Evolutionary conservation across 2,113 vertebrate species (phyloP).

Genomic region (Phrynosoma blainvillii): DNA sequence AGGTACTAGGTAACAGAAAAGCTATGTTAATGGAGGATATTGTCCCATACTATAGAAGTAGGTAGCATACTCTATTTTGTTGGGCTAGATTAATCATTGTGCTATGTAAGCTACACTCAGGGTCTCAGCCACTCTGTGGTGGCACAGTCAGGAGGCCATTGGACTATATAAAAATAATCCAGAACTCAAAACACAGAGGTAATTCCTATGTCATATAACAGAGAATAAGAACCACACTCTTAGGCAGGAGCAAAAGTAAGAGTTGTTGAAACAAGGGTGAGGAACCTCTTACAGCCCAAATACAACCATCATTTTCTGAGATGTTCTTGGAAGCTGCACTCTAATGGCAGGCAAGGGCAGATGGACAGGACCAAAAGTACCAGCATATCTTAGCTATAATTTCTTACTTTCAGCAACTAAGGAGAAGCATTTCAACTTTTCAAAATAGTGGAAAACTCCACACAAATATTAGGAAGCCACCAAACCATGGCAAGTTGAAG

Average conservation of each 20-base stretch:
- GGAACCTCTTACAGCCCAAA: no score
- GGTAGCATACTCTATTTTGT: not conserved
- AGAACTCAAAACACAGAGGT: not conserved
- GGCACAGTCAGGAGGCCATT: not conserved
- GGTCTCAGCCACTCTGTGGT: not conserved
- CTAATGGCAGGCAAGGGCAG: no score
- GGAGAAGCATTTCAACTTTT: no score
- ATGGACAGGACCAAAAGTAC: no score
- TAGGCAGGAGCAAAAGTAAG: not conserved
- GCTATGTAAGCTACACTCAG: not conserved
- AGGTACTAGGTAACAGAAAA: not conserved
- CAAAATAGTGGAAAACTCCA: no score
- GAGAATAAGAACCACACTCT: not conserved
- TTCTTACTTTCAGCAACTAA: no score
- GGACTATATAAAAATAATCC: not conserved
- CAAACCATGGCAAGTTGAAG: no score
- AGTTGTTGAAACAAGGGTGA: no score
- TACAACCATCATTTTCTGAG: no score
- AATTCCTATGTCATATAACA: not conserved
- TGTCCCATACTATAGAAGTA: not conserved
- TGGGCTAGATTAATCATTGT: not conserved
- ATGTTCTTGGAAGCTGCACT: no score
- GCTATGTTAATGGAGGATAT: slow-evolving; percentile 6
- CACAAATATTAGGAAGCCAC: no score
- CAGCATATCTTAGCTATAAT: no score